Evolutionary conservation across 1,140 invertebrate species (phyloP).

Genomic region (Sweltsa coloradensis): DNA sequence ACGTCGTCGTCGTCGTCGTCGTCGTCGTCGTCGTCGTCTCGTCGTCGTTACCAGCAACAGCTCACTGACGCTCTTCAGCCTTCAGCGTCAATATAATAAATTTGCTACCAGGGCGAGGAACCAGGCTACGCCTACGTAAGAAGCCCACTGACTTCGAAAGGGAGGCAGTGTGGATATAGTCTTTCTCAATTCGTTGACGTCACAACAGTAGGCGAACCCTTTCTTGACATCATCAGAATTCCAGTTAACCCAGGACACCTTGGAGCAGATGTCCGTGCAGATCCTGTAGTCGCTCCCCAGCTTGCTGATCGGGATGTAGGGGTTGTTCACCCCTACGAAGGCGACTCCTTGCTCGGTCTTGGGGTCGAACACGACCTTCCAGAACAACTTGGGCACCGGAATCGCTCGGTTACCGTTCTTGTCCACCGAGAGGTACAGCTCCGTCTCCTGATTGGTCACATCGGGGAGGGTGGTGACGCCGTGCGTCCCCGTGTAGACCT

Average conservation of each 20-base stretch:
- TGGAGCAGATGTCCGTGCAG: conserved; percentile 31
- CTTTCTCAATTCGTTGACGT: conserved; percentile 41
- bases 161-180: conserved; percentile 35
- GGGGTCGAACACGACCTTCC: conserved; percentile 46
- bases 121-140: too few relatives aligned
- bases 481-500: conserved; percentile 24
- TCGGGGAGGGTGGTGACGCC: conserved; percentile 21
- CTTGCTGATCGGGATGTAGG: conserved; percentile 31
- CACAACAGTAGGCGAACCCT: conserved; percentile 53
- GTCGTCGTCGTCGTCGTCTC: too few relatives aligned
- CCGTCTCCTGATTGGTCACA: conserved; percentile 25
- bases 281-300: background rate
- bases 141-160: conserved; percentile 30
- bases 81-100: too few relatives aligned
- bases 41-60: too few relatives aligned
- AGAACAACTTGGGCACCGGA: conserved; percentile 42
- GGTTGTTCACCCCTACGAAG: conserved; percentile 51
- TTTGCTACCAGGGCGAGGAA: too few relatives aligned
- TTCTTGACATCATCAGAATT: conserved; percentile 32
- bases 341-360: conserved; percentile 35
- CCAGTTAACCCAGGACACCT: conserved; percentile 40
- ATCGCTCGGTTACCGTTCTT: conserved; percentile 28
- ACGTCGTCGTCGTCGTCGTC: too few relatives aligned
- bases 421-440: conserved; percentile 35
- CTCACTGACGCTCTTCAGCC: too few relatives aligned